phyloP scores from a whole-genome alignment of 2,113 vertebrate genomes.

The Rhabdomys dilectus region DNA sequence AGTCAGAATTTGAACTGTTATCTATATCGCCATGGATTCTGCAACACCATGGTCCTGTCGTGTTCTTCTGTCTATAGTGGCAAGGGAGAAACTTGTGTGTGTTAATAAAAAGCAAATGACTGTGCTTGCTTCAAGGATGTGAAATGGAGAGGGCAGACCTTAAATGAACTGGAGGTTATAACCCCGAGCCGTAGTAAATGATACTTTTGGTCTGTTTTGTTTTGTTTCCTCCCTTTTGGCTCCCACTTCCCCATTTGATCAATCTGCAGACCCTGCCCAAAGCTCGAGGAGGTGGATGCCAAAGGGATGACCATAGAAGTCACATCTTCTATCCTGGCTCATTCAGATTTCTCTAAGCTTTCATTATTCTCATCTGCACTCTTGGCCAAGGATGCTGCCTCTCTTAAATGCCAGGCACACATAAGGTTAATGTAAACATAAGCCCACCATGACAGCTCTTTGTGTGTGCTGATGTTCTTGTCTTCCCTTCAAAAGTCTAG shows the following conservation, averaged over 20 bases:
- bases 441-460: not conserved
- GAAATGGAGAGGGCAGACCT: not conserved
- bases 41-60: too few species aligned
- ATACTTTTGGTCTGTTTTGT: not conserved
- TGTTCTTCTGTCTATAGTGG: not conserved
- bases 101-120: not conserved
- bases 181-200: not conserved
- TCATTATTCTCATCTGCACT: slow-evolving; percentile 15
- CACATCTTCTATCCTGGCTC: not conserved
- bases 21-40: not conserved
- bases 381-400: not conserved
- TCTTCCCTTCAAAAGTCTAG: not conserved
- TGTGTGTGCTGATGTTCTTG: not conserved
- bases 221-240: not conserved
- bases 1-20: not conserved
- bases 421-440: not conserved
- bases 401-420: not conserved
- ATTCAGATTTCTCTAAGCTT: not conserved
- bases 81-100: not conserved
- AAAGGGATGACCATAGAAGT: not conserved
- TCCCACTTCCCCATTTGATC: not conserved
- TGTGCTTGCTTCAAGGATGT: not conserved
- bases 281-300: not conserved
- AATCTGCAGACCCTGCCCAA: not conserved
- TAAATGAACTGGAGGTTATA: not conserved